phyloP scores from a whole-genome alignment of 2,113 vertebrate genomes.

The Eonycteris spelaea region DNA sequence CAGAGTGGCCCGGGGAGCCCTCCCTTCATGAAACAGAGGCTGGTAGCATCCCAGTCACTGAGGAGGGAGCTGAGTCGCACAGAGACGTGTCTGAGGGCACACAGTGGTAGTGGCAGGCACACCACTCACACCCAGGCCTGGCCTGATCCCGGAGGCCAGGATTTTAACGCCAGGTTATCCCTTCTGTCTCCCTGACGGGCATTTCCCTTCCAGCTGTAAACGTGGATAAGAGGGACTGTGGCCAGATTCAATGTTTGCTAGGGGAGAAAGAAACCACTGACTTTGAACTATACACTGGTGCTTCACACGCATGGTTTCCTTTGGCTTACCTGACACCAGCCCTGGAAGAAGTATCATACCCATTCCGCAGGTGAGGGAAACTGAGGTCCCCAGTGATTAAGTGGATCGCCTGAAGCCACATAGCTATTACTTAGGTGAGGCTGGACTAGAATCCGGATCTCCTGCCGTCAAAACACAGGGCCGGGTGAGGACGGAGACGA shows the following conservation, averaged over 20 bases:
- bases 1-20: background rate
- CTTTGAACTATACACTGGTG: fast-evolving
- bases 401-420: background rate
- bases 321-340: background rate
- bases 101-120: too few species aligned
- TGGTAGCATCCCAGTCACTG: background rate
- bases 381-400: background rate
- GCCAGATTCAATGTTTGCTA: background rate
- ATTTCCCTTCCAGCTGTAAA: background rate
- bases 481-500: background rate
- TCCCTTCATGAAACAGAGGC: background rate
- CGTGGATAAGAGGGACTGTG: background rate
- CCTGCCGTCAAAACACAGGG: background rate
- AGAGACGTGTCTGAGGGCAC: background rate
- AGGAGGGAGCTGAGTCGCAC: background rate
- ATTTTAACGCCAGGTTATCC: background rate
- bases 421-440: background rate
- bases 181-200: background rate
- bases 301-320: background rate
- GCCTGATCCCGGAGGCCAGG: background rate
- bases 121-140: background rate
- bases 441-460: background rate
- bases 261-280: background rate
- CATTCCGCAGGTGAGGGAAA: background rate
- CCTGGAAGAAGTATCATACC: background rate